These are phyloP conservation scores for Elephantulus edwardii DNA, from an alignment of 2,113 vertebrate genomes.

Conservation along the genomic window DNA sequence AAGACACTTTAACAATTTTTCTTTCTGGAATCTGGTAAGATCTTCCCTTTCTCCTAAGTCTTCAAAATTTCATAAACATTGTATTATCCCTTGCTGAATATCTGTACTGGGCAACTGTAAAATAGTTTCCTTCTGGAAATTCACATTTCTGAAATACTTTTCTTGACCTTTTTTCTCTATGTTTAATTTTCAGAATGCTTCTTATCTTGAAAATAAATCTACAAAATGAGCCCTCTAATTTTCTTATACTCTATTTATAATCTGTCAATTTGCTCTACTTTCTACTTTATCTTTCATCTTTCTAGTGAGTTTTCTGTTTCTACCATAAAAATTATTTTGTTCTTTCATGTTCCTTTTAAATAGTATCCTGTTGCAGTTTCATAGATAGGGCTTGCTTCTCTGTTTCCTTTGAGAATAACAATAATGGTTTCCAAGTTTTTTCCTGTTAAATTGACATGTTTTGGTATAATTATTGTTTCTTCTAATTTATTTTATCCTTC, in stretches of 20 bases:
- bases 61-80: conserved; percentile 26
- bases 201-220: conserved; percentile 44
- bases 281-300: conserved; percentile 27
- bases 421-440: background rate
- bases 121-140: conserved; percentile 25
- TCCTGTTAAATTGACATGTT: conserved; percentile 23
- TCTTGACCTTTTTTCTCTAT: conserved; percentile 14
- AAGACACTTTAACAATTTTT: too few species aligned
- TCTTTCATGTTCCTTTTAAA: conserved; percentile 37
- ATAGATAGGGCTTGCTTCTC: background rate
- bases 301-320: background rate
- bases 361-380: conserved; percentile 24
- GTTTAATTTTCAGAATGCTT: background rate
- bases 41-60: background rate
- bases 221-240: background rate
- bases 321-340: background rate
- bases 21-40: background rate
- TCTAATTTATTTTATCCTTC: background rate
- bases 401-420: conserved; percentile 17
- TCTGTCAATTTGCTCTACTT: conserved; percentile 23
- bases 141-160: background rate
- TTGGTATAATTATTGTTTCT: conserved; percentile 20
- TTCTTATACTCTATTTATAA: conserved; percentile 30
- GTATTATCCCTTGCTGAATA: background rate
- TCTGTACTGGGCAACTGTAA: background rate